A percentile compares a stretch with the other conserved stretches of the same genome.
Evolutionary conservation across 37 sponge, comb jelly and placozoan genomes (phyloP).

Genomic region (Hormiphora californensis): DNA sequence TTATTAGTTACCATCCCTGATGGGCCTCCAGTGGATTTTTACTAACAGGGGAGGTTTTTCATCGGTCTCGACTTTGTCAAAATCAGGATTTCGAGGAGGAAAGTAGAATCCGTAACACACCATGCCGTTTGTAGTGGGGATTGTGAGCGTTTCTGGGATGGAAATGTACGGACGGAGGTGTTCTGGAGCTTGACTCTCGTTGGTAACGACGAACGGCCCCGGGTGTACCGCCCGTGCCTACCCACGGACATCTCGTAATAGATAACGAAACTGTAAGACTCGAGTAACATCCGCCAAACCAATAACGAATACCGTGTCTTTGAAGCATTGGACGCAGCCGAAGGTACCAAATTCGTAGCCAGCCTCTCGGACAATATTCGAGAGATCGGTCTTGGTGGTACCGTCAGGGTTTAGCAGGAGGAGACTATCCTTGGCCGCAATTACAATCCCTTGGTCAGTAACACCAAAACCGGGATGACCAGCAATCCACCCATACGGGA

Average conservation of each 20-base stretch:
- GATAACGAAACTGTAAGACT: neutral
- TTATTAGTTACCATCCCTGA: slow-evolving; percentile 8
- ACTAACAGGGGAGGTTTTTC: slow-evolving; percentile 17
- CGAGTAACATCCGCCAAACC: neutral
- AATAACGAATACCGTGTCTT: neutral
- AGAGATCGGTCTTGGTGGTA: neutral
- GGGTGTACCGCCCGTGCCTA: too few relatives aligned
- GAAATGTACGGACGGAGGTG: neutral
- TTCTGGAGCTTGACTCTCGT: neutral
- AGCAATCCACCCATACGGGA: slow-evolving; percentile 21
- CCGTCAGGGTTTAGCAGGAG: neutral
- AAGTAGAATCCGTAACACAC: slow-evolving; percentile 1
- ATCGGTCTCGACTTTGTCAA: neutral
- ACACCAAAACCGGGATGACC: slow-evolving; percentile 24
- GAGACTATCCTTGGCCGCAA: slow-evolving; percentile 27
- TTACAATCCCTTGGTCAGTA: neutral
- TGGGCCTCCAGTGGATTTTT: slow-evolving; percentile 17
- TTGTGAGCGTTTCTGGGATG: neutral
- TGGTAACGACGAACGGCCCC: too few relatives aligned
- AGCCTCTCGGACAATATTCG: neutral
- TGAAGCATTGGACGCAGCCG: neutral
- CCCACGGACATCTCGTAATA: too few relatives aligned
- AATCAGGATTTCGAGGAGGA: slow-evolving; percentile 33
- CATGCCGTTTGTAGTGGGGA: neutral
- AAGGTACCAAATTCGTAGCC: slow-evolving; percentile 47